Conservation (phyloP, 2,113 vertebrate species). For the Pseudopodoces humilis region DNA sequence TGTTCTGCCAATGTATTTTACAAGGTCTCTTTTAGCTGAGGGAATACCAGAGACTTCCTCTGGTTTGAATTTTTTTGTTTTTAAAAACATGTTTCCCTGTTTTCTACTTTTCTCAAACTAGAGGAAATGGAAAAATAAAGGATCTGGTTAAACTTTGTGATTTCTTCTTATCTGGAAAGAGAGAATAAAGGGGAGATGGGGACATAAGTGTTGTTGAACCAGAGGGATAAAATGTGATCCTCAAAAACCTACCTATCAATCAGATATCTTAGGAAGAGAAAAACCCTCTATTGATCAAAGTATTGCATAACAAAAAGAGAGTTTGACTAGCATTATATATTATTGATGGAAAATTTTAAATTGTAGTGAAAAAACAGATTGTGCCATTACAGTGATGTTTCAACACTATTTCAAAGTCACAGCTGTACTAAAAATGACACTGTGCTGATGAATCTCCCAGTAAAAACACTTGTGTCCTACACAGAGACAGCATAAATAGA, state of each 20-base stretch:
- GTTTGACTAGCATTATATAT: not conserved
- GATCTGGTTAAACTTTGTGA: not conserved
- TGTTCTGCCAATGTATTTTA: not conserved
- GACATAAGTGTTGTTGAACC: not conserved
- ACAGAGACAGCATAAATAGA: not conserved
- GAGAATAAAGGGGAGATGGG: not conserved
- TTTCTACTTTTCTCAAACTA: not conserved
- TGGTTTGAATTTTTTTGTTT: not conserved
- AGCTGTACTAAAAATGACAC: not conserved
- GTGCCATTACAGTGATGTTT: not conserved
- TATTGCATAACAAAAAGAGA: not conserved
- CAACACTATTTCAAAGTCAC: not conserved
- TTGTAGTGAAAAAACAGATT: not conserved
- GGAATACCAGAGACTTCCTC: not conserved
- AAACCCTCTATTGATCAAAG: not conserved
- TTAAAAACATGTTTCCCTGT: not conserved
- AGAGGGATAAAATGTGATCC: not conserved
- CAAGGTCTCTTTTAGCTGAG: not conserved
- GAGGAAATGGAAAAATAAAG: not conserved
- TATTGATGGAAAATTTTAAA: not conserved
- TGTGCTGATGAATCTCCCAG: not conserved
- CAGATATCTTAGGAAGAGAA: not conserved
- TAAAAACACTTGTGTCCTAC: not conserved
- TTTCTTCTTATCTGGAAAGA: not conserved
- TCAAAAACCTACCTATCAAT: not conserved